These are phyloP conservation scores for Calephelis virginiensis DNA, from an alignment of 1,140 invertebrate species.

Conservation along the genomic window DNA sequence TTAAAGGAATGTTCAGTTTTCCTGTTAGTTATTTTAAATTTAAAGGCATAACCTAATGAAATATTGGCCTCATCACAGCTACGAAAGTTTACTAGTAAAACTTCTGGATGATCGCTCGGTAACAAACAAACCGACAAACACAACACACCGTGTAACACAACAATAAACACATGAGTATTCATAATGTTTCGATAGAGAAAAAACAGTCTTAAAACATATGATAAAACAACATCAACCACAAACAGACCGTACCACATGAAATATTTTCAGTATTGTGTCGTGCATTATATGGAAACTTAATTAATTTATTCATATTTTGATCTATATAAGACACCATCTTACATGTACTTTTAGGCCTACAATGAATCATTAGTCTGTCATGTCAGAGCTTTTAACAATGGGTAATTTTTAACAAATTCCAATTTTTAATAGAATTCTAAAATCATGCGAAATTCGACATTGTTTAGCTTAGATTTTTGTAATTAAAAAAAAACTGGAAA, in stretches of 20 bases:
- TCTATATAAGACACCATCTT: no score
- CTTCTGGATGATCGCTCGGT: conserved; percentile 58
- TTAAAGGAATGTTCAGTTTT: conserved; percentile 46
- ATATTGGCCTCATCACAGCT: conserved; percentile 66
- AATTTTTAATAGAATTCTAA: no score
- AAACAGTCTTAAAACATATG: conserved; percentile 37
- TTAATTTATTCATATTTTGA: no score
- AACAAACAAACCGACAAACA: conserved; percentile 28
- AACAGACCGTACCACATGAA: conserved; percentile 19
- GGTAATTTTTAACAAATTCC: no score
- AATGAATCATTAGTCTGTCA: no score
- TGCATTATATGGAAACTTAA: background rate
- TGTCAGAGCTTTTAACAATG: no score
- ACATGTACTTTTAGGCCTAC: no score
- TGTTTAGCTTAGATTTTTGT: no score
- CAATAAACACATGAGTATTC: conserved; percentile 33
- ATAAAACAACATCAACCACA: conserved; percentile 32
- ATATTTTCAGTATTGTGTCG: background rate
- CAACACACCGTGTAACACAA: conserved; percentile 31
- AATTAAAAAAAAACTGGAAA: no score
- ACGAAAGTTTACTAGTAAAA: conserved; percentile 66
- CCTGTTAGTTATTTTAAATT: conserved; percentile 28
- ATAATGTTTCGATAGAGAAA: conserved; percentile 28
- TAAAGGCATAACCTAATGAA: conserved; percentile 28
- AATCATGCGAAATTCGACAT: no score